These are phyloP conservation scores for Ara ararauna DNA, from an alignment of 2,797 vertebrate genomes.

Conservation along the genomic window DNA sequence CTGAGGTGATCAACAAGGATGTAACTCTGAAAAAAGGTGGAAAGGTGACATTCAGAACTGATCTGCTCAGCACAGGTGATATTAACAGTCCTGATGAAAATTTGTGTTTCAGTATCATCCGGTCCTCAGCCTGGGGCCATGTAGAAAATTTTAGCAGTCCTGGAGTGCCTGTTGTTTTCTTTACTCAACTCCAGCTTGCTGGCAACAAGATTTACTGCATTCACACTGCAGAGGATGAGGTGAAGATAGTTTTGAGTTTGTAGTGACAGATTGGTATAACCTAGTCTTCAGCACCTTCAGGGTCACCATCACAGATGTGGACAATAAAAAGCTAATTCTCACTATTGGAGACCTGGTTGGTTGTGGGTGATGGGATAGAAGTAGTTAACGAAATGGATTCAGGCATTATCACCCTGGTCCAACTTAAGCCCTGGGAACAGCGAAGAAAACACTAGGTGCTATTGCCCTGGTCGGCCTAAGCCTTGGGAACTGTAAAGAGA, in stretches of 20 bases:
- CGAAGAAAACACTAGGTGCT: too few species aligned
- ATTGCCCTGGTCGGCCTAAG: too few species aligned
- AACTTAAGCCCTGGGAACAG: too few species aligned
- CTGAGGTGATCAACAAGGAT: constrained; percentile 88
- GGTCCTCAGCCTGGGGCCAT: constrained; percentile 84
- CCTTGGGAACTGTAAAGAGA: too few species aligned
- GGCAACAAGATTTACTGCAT: constrained; percentile 90
- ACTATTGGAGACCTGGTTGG: constrained; percentile 79
- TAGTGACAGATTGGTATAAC: constrained; percentile 87
- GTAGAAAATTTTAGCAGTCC: constrained; percentile 85
- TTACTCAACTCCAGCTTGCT: constrained; percentile 87
- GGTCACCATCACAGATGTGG: constrained; percentile 87
- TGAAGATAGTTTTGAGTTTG: constrained; percentile 91
- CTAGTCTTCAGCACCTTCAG: constrained; percentile 85
- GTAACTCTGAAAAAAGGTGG: constrained; percentile 88
- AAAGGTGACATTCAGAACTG: constrained; percentile 86
- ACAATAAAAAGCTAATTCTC: constrained; percentile 90
- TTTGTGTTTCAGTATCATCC: constrained; percentile 85
- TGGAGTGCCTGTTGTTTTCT: constrained; percentile 85
- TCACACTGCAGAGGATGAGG: constrained; percentile 85
- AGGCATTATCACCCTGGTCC: too few species aligned
- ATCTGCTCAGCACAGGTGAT: constrained; percentile 87
- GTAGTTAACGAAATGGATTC: too few species aligned
- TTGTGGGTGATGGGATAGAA: too few species aligned
- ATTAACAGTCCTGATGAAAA: constrained; percentile 88